A percentile compares a stretch with the other conserved stretches of the same genome.
Conservation (phyloP, 2,797 vertebrate genomes). For the Sebastes trivittatus region DNA sequence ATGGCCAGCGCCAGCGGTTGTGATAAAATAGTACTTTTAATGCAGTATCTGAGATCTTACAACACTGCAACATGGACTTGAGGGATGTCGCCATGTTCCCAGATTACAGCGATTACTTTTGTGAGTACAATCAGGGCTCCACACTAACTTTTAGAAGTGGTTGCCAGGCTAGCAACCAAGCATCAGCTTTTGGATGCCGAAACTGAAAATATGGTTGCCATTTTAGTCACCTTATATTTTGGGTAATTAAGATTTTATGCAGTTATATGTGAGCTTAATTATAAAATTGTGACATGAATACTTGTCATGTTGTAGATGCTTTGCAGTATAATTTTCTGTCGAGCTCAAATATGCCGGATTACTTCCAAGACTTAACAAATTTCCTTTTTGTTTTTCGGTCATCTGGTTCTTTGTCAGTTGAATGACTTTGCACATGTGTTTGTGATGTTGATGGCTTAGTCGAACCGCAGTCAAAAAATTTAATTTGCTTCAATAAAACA, state of each 20-base stretch:
- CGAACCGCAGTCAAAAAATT: background rate
- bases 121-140: background rate
- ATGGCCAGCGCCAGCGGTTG: background rate
- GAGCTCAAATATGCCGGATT: background rate
- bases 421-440: background rate
- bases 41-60: background rate
- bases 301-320: background rate
- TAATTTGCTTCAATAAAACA: background rate
- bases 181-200: background rate
- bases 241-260: background rate
- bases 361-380: background rate
- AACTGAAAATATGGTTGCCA: background rate
- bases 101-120: background rate
- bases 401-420: background rate
- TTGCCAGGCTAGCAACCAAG: accelerated
- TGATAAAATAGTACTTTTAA: background rate
- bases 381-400: background rate
- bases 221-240: background rate
- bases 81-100: background rate
- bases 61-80: background rate
- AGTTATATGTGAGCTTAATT: background rate
- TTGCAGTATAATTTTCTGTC: background rate
- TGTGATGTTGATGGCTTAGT: background rate
- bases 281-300: background rate
- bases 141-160: background rate